Percentiles rank a stretch among this genome's conserved stretches.
Conservation (phyloP, 92 coral and sea anemone species). For the Actinernus sp. region DNA sequence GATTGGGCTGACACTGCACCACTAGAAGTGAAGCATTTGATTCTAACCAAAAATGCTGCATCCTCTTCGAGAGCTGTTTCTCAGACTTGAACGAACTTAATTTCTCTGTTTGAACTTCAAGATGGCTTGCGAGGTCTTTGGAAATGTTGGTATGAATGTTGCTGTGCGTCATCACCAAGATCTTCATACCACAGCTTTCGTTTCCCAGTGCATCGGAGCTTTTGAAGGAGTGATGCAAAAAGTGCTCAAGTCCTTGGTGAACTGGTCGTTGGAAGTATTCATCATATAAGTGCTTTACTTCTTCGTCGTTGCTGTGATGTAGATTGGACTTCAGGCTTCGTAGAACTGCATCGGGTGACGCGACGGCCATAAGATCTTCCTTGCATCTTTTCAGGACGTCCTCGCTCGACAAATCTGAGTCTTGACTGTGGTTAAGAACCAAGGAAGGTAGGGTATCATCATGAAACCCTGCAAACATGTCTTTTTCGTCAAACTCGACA, state of each 20-base stretch:
- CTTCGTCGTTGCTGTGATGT: slow-evolving; percentile 38
- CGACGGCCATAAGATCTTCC: slow-evolving; percentile 82
- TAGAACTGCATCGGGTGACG: slow-evolving; percentile 93
- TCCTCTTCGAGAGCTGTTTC: slow-evolving; percentile 81
- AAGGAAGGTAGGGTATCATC: slow-evolving; percentile 92
- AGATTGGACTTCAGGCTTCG: slow-evolving; percentile 68
- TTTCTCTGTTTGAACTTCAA: slow-evolving; percentile 78
- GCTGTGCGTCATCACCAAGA: slow-evolving; percentile 90
- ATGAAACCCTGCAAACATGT: slow-evolving; percentile 92
- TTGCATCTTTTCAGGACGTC: slow-evolving; percentile 78
- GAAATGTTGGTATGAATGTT: slow-evolving; percentile 81
- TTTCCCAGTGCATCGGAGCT: slow-evolving; percentile 17
- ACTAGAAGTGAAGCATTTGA: slow-evolving; percentile 72
- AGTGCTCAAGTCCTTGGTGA: slow-evolving; percentile 75
- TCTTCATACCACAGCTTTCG: slow-evolving; percentile 50
- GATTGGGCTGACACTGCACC: slow-evolving; percentile 90
- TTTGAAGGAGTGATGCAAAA: slow-evolving; percentile 11
- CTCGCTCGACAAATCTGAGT: slow-evolving; percentile 13
- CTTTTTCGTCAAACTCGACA: slow-evolving; percentile 69
- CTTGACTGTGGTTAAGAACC: slow-evolving; percentile 73
- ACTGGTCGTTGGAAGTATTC: slow-evolving; percentile 75
- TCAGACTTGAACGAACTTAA: slow-evolving; percentile 95
- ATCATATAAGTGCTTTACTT: slow-evolving; percentile 50
- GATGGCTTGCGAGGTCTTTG: slow-evolving; percentile 62
- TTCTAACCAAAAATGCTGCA: slow-evolving; percentile 79